phyloP scores from a whole-genome alignment of 2,797 vertebrate genomes.

The Lepus oiostolus region DNA sequence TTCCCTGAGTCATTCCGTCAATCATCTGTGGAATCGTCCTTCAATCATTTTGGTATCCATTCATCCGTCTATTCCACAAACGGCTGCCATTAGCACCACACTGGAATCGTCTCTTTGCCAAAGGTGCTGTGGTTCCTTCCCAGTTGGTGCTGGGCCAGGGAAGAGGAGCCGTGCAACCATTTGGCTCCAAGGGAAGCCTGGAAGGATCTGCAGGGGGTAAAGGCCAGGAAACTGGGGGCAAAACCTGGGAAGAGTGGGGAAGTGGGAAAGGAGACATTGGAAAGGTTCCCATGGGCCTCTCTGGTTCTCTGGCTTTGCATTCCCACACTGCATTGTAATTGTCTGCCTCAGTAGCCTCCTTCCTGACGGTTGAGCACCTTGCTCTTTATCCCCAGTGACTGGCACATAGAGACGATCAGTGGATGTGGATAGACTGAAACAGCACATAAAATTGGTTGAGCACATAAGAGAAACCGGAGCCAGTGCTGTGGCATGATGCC shows the following conservation, averaged over 20 bases:
- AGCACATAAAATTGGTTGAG: neutral
- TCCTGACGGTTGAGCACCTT: neutral
- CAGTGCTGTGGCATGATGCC: too few relatives aligned
- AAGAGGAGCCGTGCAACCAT: neutral
- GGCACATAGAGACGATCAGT: neutral
- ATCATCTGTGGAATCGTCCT: neutral
- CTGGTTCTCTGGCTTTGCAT: neutral
- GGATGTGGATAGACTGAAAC: neutral
- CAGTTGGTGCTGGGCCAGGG: neutral
- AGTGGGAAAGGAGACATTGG: neutral
- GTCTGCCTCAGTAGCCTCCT: neutral
- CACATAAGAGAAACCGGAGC: neutral
- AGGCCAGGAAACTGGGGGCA: neutral
- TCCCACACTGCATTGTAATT: neutral
- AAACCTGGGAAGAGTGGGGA: neutral
- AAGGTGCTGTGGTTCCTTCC: neutral
- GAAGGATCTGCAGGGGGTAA: neutral
- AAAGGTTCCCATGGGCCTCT: neutral
- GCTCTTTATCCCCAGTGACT: neutral
- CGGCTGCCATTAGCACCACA: neutral
- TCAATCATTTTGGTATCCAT: neutral
- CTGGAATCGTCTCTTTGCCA: too few relatives aligned
- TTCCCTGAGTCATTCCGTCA: conserved; percentile 6
- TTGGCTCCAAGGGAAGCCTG: neutral
- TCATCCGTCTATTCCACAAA: neutral